phyloP scores from a whole-genome alignment of 92 coral and sea anemone genomes.

The Parazoanthus darwini region DNA sequence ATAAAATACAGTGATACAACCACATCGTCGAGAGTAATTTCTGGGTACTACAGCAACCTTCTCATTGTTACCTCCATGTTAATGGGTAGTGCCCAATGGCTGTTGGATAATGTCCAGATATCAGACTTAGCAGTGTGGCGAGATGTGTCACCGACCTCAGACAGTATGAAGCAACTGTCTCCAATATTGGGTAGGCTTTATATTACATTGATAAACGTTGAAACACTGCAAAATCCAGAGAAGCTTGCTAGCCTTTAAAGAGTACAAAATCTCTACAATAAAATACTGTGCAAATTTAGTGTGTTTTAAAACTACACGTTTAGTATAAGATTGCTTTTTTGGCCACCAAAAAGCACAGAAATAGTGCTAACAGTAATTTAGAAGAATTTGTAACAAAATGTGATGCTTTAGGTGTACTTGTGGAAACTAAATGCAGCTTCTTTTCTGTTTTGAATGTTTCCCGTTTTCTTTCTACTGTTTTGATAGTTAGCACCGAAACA shows the following conservation, averaged over 20 bases:
- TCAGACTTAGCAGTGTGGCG: conserved; percentile 21
- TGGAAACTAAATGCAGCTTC: no score
- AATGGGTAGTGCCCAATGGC: background rate
- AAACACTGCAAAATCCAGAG: background rate
- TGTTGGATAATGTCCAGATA: conserved; percentile 8
- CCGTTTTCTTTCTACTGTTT: no score
- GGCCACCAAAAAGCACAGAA: no score
- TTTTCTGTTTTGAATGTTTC: no score
- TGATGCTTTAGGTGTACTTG: no score
- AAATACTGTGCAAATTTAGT: no score
- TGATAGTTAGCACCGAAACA: no score
- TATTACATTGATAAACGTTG: background rate
- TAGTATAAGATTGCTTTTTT: no score
- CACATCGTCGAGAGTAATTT: background rate
- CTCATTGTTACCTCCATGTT: background rate
- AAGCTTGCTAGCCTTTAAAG: background rate
- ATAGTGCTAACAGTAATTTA: no score
- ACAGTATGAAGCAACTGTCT: background rate
- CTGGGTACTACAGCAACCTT: background rate
- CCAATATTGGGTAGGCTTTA: conserved; percentile 9
- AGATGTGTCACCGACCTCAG: background rate
- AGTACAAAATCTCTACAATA: no score
- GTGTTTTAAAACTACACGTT: no score
- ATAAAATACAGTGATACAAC: background rate
- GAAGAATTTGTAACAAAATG: no score